phyloP scores from a whole-genome alignment of 2,113 vertebrate genomes.

The Plectropomus leopardus region DNA sequence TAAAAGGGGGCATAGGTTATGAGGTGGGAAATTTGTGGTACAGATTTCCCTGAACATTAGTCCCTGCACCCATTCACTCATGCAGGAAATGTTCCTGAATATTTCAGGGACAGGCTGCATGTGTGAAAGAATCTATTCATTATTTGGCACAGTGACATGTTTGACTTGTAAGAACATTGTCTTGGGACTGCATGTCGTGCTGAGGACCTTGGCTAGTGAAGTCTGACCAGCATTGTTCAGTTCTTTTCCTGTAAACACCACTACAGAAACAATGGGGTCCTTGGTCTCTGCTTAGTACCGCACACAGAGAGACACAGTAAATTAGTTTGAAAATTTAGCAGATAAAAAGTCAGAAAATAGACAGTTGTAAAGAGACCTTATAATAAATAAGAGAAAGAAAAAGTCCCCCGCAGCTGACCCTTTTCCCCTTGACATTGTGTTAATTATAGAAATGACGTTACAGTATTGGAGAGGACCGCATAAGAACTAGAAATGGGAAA shows the following conservation, averaged over 20 bases:
- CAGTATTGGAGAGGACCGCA: not conserved
- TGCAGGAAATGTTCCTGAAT: too few species aligned
- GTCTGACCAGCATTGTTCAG: slow-evolving; percentile 37
- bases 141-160: not conserved
- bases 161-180: slow-evolving; percentile 12
- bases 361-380: not conserved
- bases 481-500: slow-evolving; percentile 1
- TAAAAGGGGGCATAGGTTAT: too few species aligned
- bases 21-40: too few species aligned
- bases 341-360: not conserved
- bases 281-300: not conserved
- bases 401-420: not conserved
- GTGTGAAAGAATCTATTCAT: too few species aligned
- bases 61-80: too few species aligned
- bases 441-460: slow-evolving; percentile 40
- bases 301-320: not conserved
- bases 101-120: too few species aligned
- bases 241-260: slow-evolving; percentile 67
- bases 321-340: slow-evolving; percentile 29
- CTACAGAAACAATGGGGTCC: slow-evolving; percentile 37
- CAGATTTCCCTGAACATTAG: too few species aligned
- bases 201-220: not conserved
- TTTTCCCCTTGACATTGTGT: not conserved
- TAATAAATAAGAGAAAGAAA: slow-evolving; percentile 5
- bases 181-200: not conserved